Conservation (phyloP, 2,113 vertebrate species). For the Lepisosteus osseus region DNA sequence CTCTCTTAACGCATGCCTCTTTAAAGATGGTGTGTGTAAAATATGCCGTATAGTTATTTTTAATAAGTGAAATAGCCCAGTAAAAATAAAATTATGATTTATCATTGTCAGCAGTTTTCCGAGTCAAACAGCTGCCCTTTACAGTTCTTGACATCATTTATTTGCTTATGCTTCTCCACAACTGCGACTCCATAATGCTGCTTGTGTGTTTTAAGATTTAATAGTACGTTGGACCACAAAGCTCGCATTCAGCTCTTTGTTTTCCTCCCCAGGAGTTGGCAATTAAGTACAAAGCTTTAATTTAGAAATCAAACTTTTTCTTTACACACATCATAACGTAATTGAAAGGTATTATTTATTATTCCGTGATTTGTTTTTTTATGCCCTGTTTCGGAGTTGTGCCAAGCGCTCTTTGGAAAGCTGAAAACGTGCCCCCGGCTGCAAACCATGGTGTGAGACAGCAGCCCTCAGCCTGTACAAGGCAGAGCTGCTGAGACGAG, state of each 20-base stretch:
- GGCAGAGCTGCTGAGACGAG: too few relatives aligned
- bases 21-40: slow-evolving; percentile 42
- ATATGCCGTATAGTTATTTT: slow-evolving; percentile 49
- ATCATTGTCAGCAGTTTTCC: slow-evolving; percentile 55
- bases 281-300: slow-evolving; percentile 55
- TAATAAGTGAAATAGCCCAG: slow-evolving; percentile 32
- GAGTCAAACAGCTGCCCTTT: slow-evolving; percentile 56
- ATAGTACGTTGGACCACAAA: slow-evolving; percentile 44
- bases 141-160: slow-evolving; percentile 58
- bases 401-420: slow-evolving; percentile 31
- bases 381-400: slow-evolving; percentile 32
- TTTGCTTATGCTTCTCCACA: slow-evolving; percentile 49
- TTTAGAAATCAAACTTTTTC: slow-evolving; percentile 52
- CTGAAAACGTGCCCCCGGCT: too few relatives aligned
- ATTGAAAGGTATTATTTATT: slow-evolving; percentile 53
- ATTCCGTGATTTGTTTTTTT: slow-evolving; percentile 36
- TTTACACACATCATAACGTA: slow-evolving; percentile 47
- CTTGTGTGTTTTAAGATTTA: slow-evolving; percentile 48
- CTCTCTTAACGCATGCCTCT: slow-evolving; percentile 17
- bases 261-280: slow-evolving; percentile 50
- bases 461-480: too few relatives aligned
- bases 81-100: slow-evolving; percentile 46
- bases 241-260: slow-evolving; percentile 49
- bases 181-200: slow-evolving; percentile 26
- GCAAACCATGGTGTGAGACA: too few relatives aligned